These are phyloP conservation scores for Conopomorpha cramerella DNA, from an alignment of 1,140 invertebrate genomes.

Conservation along the genomic window DNA sequence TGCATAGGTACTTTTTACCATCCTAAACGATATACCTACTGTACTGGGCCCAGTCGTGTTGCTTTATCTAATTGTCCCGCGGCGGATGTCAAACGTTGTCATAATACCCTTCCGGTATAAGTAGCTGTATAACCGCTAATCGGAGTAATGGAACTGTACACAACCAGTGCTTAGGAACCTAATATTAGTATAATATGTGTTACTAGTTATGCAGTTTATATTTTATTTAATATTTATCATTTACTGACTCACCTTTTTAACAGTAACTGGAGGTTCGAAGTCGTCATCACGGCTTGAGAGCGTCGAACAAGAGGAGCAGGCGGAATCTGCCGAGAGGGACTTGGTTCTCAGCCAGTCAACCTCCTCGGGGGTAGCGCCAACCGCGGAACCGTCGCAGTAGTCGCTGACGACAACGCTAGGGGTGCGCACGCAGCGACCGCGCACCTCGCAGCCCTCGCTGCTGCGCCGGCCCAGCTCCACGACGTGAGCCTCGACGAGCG, in stretches of 20 bases:
- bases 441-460: constrained; percentile 43
- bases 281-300: constrained; percentile 72
- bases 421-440: constrained; percentile 69
- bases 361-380: constrained; percentile 69
- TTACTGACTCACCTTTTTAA: constrained; percentile 44
- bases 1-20: too few species aligned
- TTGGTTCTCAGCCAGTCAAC: constrained; percentile 65
- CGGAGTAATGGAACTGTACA: too few species aligned
- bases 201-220: too few species aligned
- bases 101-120: too few species aligned
- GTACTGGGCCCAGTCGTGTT: too few species aligned
- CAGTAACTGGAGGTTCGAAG: constrained; percentile 40
- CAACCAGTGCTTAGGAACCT: too few species aligned
- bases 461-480: constrained; percentile 40
- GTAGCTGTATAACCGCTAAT: too few species aligned
- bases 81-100: too few species aligned
- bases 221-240: too few species aligned
- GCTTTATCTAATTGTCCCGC: too few species aligned
- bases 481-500: constrained; percentile 49
- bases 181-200: too few species aligned
- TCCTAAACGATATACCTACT: too few species aligned
- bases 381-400: constrained; percentile 74
- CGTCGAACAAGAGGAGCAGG: constrained; percentile 69
- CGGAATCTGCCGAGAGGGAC: constrained; percentile 63
- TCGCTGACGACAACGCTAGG: constrained; percentile 84